Conservation (phyloP, 2,113 vertebrate species). For the Hydropotes inermis region DNA sequence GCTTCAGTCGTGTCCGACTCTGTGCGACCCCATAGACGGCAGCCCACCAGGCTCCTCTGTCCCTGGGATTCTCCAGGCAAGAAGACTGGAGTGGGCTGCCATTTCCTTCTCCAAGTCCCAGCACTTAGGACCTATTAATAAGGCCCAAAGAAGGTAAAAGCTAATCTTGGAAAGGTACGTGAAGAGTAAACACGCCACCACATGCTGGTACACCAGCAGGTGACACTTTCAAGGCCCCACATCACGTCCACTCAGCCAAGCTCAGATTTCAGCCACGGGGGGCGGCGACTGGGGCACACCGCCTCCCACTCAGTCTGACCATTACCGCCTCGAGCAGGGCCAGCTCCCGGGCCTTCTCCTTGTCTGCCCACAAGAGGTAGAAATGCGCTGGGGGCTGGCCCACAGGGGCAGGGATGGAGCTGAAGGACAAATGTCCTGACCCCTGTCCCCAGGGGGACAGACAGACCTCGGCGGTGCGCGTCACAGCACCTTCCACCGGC, state of each 20-base stretch:
- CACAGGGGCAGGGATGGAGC: background rate
- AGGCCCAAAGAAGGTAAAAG: background rate
- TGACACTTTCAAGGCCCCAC: too few relatives aligned
- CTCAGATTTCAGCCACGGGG: background rate
- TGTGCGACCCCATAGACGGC: rapidly evolving
- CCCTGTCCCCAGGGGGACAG: too few relatives aligned
- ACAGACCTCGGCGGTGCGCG: background rate
- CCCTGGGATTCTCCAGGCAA: background rate
- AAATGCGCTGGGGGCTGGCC: background rate
- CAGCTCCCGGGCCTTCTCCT: background rate
- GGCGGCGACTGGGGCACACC: background rate
- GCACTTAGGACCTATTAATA: background rate
- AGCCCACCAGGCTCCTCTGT: background rate
- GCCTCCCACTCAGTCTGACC: background rate
- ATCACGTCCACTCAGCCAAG: rapidly evolving
- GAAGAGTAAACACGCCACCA: background rate
- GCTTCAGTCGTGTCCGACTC: rapidly evolving
- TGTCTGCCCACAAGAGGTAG: background rate
- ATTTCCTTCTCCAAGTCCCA: background rate
- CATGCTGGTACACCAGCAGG: background rate
- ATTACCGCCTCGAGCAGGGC: too few relatives aligned
- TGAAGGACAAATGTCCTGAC: background rate
- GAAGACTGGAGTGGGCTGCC: background rate
- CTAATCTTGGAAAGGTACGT: background rate
- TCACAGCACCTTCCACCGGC: background rate